These are phyloP conservation scores for Pterocles orientalis DNA, from an alignment of 2,113 vertebrate genomes.

Conservation along the genomic window DNA sequence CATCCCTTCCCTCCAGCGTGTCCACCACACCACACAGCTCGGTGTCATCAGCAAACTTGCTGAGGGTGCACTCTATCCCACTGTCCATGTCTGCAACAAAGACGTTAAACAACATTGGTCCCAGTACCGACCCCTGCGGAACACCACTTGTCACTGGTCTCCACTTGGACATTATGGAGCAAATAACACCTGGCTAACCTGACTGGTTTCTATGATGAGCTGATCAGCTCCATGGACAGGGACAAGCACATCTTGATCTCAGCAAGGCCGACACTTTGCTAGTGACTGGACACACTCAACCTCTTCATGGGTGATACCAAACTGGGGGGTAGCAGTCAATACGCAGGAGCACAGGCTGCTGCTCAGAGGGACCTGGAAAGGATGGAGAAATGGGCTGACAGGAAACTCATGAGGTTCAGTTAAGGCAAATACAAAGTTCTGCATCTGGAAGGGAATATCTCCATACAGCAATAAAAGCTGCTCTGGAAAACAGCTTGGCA, in stretches of 20 bases:
- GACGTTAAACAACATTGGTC: no score
- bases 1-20: no score
- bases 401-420: background rate
- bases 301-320: background rate
- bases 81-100: no score
- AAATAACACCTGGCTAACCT: background rate
- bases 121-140: no score
- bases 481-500: background rate
- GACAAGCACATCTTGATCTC: background rate
- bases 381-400: background rate
- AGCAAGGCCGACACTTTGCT: background rate
- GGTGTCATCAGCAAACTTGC: no score
- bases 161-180: background rate
- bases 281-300: background rate
- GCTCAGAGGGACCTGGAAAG: background rate
- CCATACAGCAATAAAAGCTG: background rate
- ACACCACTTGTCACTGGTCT: no score
- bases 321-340: background rate
- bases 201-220: background rate
- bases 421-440: background rate
- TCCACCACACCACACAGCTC: no score
- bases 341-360: background rate
- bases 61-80: no score
- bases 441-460: background rate
- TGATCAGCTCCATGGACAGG: background rate